Percentiles rank a stretch among this genome's conserved stretches.
Evolutionary conservation across 2,888 invertebrate species (phyloP).

Genomic region (Eristalinus aeneus): DNA sequence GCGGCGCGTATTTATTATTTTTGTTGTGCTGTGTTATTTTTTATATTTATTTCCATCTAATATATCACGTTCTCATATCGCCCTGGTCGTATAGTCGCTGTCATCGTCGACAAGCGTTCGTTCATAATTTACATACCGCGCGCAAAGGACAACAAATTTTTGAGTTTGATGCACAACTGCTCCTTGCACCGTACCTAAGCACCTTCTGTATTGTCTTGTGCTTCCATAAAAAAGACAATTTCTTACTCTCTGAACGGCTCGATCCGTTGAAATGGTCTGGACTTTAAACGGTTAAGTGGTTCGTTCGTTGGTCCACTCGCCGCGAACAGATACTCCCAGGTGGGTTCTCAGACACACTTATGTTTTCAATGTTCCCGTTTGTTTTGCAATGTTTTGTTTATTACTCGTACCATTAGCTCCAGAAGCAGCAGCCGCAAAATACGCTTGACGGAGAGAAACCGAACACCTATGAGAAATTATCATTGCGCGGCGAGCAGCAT

Average conservation of each 20-base stretch:
- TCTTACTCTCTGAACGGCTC: background rate
- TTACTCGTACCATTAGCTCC: background rate
- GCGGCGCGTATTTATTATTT: background rate
- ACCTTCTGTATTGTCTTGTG: slow-evolving; percentile 29
- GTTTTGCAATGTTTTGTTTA: slow-evolving; percentile 38
- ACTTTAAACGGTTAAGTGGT: slow-evolving; percentile 61
- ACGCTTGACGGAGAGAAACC: background rate
- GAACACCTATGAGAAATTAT: slow-evolving; percentile 32
- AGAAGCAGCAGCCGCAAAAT: background rate
- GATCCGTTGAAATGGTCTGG: slow-evolving; percentile 50
- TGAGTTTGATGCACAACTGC: slow-evolving; percentile 28
- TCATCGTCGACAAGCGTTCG: slow-evolving; percentile 48
- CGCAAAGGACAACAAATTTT: slow-evolving; percentile 36
- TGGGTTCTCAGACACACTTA: slow-evolving; percentile 21
- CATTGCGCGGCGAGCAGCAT: background rate
- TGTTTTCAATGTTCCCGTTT: slow-evolving; percentile 16
- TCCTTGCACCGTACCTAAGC: slow-evolving; percentile 44
- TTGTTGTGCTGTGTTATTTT: slow-evolving; percentile 11
- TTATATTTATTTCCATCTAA: slow-evolving; percentile 28
- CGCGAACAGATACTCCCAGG: slow-evolving; percentile 30
- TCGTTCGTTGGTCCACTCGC: slow-evolving; percentile 26
- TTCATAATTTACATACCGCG: slow-evolving; percentile 56
- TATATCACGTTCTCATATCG: slow-evolving; percentile 64
- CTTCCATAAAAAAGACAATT: background rate
- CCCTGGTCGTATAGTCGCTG: slow-evolving; percentile 22